Base-by-base conservation (phyloP, 2,888 invertebrate genomes). In the Zaprionus obscuricornis region DNA sequence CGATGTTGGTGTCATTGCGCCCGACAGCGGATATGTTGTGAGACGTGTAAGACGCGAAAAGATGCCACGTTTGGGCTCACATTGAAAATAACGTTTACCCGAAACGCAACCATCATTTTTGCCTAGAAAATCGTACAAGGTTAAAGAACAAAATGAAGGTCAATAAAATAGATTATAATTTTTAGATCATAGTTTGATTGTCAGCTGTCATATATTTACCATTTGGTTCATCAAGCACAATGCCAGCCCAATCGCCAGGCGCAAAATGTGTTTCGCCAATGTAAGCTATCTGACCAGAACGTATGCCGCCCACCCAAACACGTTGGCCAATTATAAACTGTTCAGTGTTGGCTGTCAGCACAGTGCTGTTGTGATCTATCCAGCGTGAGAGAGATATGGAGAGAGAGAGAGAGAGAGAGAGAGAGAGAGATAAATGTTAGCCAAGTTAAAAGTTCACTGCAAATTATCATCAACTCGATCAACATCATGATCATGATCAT, bases 221-320 rank as follows among this genome's bases (percentile, higher is more conserved):
- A 85, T 96, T 95, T 29, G 97, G 94, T 77, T 98, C 97, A 90
- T 98, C 98, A 74, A 99, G 93, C 62, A 97, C 98, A 59, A 99
- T 94, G 42, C 98, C 99, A 40, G 98, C 98, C 98, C 98, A 99
- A 72, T 98, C 97, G 59, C 99, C 99, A 13, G 97, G 97, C 10
- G 98, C 98, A 91, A 99, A 98, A 90, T 98, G 96, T 45, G 98
- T 97, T 88, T 97, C 97, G 20, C 98, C 89, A 27, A 89, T 90
- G 90, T 96, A 98, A 29, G 97, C 96, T 76, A 99, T 96, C 87
- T 95, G 94, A 24, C 98, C 98, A 1, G 97, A 94, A 89, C 98
- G 98, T 46, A 94, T 93, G 51, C 97, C 97, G 78, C 96, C 96
- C 66, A 98, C 97, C 96, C 96, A 98, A 72, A 98, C 96, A 66